Evolutionary conservation across 1,140 invertebrate genomes (phyloP), one percentile per base, ranked within the genome.

Genomic region (Pectinophora gossypiella): DNA sequence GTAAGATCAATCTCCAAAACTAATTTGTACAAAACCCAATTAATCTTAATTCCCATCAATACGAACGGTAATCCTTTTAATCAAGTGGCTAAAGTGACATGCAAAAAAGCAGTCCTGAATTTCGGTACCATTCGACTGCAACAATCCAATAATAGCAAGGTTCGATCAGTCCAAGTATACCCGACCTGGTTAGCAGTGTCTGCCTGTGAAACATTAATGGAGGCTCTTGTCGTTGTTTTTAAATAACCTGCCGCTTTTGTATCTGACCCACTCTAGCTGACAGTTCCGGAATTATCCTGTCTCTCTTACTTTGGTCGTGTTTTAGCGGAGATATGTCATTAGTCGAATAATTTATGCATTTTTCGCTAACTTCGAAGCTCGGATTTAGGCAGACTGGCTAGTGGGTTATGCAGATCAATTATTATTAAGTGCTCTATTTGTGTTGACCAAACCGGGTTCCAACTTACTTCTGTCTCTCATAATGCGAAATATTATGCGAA

Each of bases 131-230:
- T 68, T 79, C 67, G 49, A 51, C 64, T 57, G 68, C 73, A 76
- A 78, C 72, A 73, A 71, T 77, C 69, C 77, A 81, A 82, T 76
- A 82, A 86, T 84, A 84, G 80, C 67, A 56, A 54, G 71, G 64
- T 85, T 77, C 80, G 76, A 86, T 79, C 66, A 73, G 58, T 73
- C 77, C 76, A 62, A 79, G 67, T 84, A 76, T 84, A 79, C 64
- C 61, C 62, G 64, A 76, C 68, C 70, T 59, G 70, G 67, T 71
- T 72, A 68, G 72, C 50, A 56, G 22, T 58, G 52, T 59, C 42
- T 19, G 42, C 52, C 56, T 56, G 56, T 85, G 74, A 73, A 80
- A 79, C 56, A 70, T 77, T 86, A 86, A 86, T 86, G 76, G 71
- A 78, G 43, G 56, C 68, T 59, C 67, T 62, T 64, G 68, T 74